A percentile compares a stretch with the other conserved stretches of the same genome.
Evolutionary conservation across 2,113 vertebrate genomes (phyloP).

Genomic region (Hirundichthys speculiger): DNA sequence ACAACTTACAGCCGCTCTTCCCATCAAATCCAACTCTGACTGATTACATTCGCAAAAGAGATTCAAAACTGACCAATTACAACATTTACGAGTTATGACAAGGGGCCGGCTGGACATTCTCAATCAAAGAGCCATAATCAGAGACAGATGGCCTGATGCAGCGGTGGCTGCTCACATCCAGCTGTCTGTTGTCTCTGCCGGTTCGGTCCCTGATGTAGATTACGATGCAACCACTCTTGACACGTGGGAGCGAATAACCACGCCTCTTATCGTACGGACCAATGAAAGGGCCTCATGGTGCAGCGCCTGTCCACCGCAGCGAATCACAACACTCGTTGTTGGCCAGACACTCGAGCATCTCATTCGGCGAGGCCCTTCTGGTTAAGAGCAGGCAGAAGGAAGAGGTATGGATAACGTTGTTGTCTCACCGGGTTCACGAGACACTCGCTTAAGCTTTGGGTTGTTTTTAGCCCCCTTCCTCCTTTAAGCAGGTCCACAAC

Average conservation of each 20-base stretch:
- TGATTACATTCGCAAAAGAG: slow-evolving; percentile 7
- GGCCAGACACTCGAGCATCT: neutral
- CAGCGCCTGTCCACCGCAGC: neutral
- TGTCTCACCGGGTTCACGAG: slow-evolving; percentile 5
- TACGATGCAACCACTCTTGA: slow-evolving; percentile 16
- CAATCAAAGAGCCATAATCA: slow-evolving; percentile 40
- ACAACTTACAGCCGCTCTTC: neutral
- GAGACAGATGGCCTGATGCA: slow-evolving; percentile 52
- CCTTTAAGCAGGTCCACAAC: too few relatives aligned
- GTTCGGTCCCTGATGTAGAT: neutral
- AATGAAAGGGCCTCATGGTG: slow-evolving; percentile 23
- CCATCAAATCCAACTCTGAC: neutral
- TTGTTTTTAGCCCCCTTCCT: neutral
- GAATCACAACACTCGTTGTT: slow-evolving; percentile 60
- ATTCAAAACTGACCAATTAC: slow-evolving; percentile 18
- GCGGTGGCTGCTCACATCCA: slow-evolving; percentile 43
- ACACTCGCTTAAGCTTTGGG: neutral
- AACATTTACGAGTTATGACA: slow-evolving; percentile 48
- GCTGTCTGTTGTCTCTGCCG: slow-evolving; percentile 27
- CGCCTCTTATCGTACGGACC: slow-evolving; percentile 27
- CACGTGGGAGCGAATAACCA: slow-evolving; percentile 29
- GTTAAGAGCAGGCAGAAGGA: slow-evolving; percentile 33
- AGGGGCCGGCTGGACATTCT: slow-evolving; percentile 40
- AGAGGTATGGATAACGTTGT: slow-evolving; percentile 58
- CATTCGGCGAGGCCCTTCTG: slow-evolving; percentile 34